Conservation (phyloP, 2,888 invertebrate species). For the Malacosoma neustria region DNA sequence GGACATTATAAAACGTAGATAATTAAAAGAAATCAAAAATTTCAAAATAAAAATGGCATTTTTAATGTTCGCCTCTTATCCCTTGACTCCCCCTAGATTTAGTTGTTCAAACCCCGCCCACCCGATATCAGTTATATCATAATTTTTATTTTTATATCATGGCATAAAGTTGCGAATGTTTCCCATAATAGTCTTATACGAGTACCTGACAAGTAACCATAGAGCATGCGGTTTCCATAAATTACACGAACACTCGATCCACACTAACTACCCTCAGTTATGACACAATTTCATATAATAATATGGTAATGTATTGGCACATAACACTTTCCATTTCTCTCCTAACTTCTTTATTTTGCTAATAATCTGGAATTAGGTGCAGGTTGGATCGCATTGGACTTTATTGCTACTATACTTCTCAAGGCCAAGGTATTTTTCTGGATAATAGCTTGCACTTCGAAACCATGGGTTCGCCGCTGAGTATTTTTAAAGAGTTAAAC, state of each 20-base stretch:
- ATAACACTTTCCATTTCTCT: not conserved
- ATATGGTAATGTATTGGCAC: constrained; percentile 1
- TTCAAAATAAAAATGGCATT: constrained; percentile 71
- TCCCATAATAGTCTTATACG: constrained; percentile 49
- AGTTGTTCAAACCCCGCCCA: constrained; percentile 11
- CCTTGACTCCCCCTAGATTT: constrained; percentile 28
- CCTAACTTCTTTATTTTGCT: not conserved
- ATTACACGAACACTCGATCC: constrained; percentile 18
- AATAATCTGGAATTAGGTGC: too few relatives aligned
- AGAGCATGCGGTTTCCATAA: constrained; percentile 26
- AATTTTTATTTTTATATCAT: constrained; percentile 66
- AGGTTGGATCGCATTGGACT: too few relatives aligned
- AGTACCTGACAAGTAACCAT: constrained; percentile 9
- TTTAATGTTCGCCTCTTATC: constrained; percentile 54
- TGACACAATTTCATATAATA: not conserved
- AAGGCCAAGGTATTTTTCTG: too few relatives aligned
- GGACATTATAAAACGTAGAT: constrained; percentile 77
- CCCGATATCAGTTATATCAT: constrained; percentile 37
- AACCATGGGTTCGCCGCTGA: too few relatives aligned
- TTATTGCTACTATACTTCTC: too few relatives aligned
- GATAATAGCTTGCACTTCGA: too few relatives aligned
- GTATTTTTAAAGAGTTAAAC: too few relatives aligned
- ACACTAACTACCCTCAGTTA: not conserved
- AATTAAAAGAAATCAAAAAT: constrained; percentile 76
- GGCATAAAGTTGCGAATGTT: constrained; percentile 32